Evolutionary conservation across 2,797 vertebrate species (phyloP).

Genomic region (Pelodytes ibericus): DNA sequence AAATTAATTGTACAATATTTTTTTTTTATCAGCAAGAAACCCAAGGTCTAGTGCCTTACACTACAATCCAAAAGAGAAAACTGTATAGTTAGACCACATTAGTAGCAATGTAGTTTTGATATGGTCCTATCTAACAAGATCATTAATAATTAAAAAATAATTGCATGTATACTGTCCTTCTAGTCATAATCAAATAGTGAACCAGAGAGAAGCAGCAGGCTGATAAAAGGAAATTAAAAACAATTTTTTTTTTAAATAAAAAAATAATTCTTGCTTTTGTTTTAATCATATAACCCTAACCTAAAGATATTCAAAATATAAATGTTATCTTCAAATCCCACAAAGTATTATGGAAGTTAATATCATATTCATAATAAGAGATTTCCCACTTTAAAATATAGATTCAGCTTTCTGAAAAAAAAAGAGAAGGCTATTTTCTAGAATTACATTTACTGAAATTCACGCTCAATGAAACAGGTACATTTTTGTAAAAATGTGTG

Average conservation of each 20-base stretch:
- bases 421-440: too few species aligned
- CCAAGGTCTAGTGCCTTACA: neutral
- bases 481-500: too few species aligned
- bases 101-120: slow-evolving; percentile 77
- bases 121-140: slow-evolving; percentile 76
- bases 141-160: slow-evolving; percentile 83
- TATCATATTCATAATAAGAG: too few species aligned
- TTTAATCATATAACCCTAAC: too few species aligned
- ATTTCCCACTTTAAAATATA: too few species aligned
- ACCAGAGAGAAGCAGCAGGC: slow-evolving; percentile 72
- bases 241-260: neutral
- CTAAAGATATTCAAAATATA: too few species aligned
- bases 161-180: slow-evolving; percentile 74
- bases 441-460: too few species aligned
- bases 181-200: slow-evolving; percentile 77
- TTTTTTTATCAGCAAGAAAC: neutral
- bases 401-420: too few species aligned
- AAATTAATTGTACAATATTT: neutral
- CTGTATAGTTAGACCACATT: slow-evolving; percentile 78
- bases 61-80: slow-evolving; percentile 66
- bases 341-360: too few species aligned
- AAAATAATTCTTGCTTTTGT: too few species aligned
- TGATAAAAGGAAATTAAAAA: slow-evolving; percentile 62
- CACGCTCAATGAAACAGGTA: too few species aligned
- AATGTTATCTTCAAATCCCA: too few species aligned